Conservation (phyloP, 35 echinoderm and acorn worm species). For the Ophioderma brevispina region DNA sequence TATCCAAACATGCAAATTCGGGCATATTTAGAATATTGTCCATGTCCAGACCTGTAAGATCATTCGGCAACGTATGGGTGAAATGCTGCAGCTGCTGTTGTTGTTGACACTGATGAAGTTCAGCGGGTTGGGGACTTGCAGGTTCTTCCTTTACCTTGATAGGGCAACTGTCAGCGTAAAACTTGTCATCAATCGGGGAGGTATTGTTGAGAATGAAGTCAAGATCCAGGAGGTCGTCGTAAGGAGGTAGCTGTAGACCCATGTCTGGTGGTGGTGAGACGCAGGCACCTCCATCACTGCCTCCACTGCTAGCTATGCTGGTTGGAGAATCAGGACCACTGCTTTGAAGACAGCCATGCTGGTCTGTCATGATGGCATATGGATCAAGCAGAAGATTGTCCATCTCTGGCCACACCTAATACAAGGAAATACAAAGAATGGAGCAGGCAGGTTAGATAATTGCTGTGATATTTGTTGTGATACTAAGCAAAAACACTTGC, state of each 20-base stretch:
- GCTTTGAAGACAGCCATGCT: slow-evolving; percentile 19
- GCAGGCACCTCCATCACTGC: slow-evolving; percentile 68
- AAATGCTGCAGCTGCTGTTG: slow-evolving; percentile 25
- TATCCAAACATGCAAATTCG: background rate
- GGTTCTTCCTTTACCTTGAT: slow-evolving; percentile 91
- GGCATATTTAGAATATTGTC: slow-evolving; percentile 26
- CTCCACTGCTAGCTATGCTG: slow-evolving; percentile 49
- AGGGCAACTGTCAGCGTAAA: background rate
- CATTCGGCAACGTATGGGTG: background rate
- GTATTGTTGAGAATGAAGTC: slow-evolving; percentile 99
- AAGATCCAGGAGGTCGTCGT: slow-evolving; percentile 83
- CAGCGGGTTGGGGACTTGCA: slow-evolving; percentile 39
- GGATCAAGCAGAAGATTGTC: slow-evolving; percentile 75
- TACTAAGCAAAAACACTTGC: background rate
- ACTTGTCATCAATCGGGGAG: background rate
- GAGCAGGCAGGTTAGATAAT: background rate
- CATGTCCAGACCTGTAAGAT: slow-evolving; percentile 15
- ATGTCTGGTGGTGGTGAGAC: slow-evolving; percentile 64
- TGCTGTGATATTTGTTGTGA: background rate
- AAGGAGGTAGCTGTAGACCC: background rate
- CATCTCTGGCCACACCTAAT: slow-evolving; percentile 82
- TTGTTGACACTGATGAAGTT: slow-evolving; percentile 2
- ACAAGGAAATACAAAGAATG: slow-evolving; percentile 18
- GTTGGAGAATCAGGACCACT: slow-evolving; percentile 62
- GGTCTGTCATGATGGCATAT: slow-evolving; percentile 35